A percentile compares a stretch with the other conserved stretches of the same genome.
These are phyloP conservation scores for Coelopa frigida DNA, from an alignment of 1,140 invertebrate genomes.

Conservation along the genomic window DNA sequence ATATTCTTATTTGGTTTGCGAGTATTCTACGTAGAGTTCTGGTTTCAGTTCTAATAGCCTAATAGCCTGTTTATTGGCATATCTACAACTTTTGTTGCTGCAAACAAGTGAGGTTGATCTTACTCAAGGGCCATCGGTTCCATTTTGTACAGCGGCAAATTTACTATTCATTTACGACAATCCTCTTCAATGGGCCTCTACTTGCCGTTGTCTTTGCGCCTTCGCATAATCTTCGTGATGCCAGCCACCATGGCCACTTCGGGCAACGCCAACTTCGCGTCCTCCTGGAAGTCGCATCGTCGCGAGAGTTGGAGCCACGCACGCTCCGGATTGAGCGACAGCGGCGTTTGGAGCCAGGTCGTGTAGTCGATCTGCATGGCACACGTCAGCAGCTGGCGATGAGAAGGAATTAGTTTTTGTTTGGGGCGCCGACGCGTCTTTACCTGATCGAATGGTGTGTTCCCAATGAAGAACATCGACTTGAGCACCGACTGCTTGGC, in stretches of 20 bases:
- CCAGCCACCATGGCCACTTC: constrained; percentile 43
- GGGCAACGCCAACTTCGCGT: constrained; percentile 38
- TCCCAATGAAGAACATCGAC: constrained; percentile 70
- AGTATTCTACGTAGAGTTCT: too few relatives aligned
- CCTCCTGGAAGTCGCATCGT: constrained; percentile 49
- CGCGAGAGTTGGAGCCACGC: constrained; percentile 49
- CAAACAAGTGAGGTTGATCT: too few relatives aligned
- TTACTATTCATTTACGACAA: too few relatives aligned
- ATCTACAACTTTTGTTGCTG: too few relatives aligned
- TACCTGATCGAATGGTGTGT: constrained; percentile 63
- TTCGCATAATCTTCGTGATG: constrained; percentile 41
- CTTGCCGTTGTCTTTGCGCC: constrained; percentile 31
- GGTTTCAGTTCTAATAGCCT: too few relatives aligned
- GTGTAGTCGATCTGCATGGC: constrained; percentile 51
- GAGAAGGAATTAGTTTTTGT: constrained; percentile 11
- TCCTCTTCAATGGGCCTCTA: too few relatives aligned
- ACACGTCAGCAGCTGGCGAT: constrained; percentile 47
- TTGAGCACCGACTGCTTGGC: constrained; percentile 54
- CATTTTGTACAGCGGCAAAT: too few relatives aligned
- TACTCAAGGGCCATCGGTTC: too few relatives aligned
- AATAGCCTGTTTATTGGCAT: too few relatives aligned
- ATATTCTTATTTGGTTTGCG: too few relatives aligned
- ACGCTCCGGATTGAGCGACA: constrained; percentile 49
- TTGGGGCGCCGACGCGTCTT: too few relatives aligned
- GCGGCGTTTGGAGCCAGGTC: constrained; percentile 48